phyloP scores from a whole-genome alignment of 2,797 vertebrate species.

The Pelobates cultripes region DNA sequence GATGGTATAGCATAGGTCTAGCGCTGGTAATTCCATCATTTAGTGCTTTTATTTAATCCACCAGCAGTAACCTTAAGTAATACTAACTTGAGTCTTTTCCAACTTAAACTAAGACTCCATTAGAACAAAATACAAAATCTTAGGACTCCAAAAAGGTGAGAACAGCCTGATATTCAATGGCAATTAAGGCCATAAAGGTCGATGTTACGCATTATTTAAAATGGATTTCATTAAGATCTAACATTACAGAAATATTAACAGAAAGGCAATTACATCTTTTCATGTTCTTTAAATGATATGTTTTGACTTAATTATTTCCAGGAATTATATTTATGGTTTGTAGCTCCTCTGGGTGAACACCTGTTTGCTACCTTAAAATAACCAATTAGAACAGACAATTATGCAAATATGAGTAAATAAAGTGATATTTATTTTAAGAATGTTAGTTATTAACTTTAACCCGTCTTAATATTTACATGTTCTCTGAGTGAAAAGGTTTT shows the following conservation, averaged over 20 bases:
- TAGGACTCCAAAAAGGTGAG: too few species aligned
- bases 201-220: too few species aligned
- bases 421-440: background rate
- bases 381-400: background rate
- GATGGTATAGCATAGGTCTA: too few species aligned
- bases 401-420: constrained; percentile 12
- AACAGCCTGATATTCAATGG: too few species aligned
- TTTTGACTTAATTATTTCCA: constrained; percentile 1
- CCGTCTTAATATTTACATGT: background rate
- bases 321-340: constrained; percentile 9
- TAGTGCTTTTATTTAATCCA: too few species aligned
- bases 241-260: background rate
- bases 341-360: background rate
- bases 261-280: background rate
- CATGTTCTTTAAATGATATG: constrained; percentile 2
- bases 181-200: too few species aligned
- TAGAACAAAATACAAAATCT: too few species aligned
- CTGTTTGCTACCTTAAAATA: background rate
- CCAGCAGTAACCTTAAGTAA: too few species aligned
- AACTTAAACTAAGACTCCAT: too few species aligned
- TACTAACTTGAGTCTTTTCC: too few species aligned
- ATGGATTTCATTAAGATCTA: background rate
- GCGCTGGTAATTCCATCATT: too few species aligned
- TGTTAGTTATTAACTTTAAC: background rate
- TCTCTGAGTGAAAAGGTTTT: background rate